Conservation (phyloP, 2,797 vertebrate species). For the Pelochelys cantorii region DNA sequence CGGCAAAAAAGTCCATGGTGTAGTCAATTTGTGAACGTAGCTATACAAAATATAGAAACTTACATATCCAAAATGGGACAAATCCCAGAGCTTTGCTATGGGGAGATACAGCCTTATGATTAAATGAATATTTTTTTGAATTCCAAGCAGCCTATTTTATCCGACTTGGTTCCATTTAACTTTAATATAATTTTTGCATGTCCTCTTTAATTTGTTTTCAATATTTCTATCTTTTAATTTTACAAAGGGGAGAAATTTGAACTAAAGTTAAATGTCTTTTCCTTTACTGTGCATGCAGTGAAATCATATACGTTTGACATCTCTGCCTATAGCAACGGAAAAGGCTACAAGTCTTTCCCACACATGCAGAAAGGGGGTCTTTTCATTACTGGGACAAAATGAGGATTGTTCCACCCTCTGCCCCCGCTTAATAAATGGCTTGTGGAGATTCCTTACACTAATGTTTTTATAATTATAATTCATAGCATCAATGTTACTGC, state of each 20-base stretch:
- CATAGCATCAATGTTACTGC: background rate
- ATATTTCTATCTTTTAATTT: slow-evolving; percentile 1
- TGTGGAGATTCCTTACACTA: background rate
- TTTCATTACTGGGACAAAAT: slow-evolving; percentile 5
- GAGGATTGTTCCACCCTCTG: background rate
- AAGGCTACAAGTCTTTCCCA: background rate
- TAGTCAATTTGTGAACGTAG: background rate
- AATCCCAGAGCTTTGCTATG: background rate
- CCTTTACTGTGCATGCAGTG: background rate
- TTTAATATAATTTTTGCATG: slow-evolving; percentile 28
- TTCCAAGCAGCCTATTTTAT: background rate
- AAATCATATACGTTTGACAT: slow-evolving; percentile 19
- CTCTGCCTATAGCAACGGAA: slow-evolving; percentile 20
- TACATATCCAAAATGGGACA: background rate
- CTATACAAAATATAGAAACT: background rate
- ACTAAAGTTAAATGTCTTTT: background rate
- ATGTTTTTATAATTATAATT: background rate
- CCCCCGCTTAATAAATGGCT: background rate
- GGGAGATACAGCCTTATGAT: background rate
- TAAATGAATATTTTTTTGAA: slow-evolving; percentile 9
- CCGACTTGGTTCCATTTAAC: slow-evolving; percentile 10
- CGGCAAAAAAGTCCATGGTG: background rate
- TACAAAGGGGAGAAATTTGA: background rate
- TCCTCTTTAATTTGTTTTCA: slow-evolving; percentile 1
- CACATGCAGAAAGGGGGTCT: background rate